phyloP scores from a whole-genome alignment of 2,113 vertebrate genomes.

The Arothron firmamentum region DNA sequence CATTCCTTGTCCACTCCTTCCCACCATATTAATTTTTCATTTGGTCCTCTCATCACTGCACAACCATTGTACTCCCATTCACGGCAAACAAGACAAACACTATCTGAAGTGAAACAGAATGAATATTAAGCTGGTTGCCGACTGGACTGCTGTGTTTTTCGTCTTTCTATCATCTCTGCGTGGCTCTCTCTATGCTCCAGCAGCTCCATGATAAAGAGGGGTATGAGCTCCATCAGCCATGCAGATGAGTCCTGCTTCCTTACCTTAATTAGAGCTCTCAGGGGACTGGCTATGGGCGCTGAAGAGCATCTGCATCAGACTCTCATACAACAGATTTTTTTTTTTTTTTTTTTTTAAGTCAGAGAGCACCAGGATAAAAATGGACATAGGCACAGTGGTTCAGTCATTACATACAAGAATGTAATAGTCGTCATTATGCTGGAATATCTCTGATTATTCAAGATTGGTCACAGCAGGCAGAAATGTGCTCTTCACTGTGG shows the following conservation, averaged over 20 bases:
- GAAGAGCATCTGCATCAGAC: conserved; percentile 44
- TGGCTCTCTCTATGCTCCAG: conserved; percentile 32
- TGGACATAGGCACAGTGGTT: conserved; percentile 22
- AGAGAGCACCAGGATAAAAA: conserved; percentile 33
- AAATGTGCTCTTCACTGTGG: conserved; percentile 28
- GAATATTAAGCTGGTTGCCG: conserved; percentile 53
- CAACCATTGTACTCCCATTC: conserved; percentile 42
- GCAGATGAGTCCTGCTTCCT: conserved; percentile 73
- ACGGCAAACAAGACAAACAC: conserved; percentile 44
- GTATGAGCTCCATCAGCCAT: conserved; percentile 65
- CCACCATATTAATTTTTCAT: conserved; percentile 41
- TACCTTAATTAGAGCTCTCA: conserved; percentile 75
- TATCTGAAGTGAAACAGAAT: conserved; percentile 58
- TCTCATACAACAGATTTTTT: conserved; percentile 38
- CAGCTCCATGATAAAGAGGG: conserved; percentile 36
- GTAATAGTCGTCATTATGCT: conserved; percentile 42
- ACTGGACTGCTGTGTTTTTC: conserved; percentile 19
- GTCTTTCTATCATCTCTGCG: conserved; percentile 25
- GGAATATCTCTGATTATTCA: conserved; percentile 39
- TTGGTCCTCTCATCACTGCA: conserved; percentile 37
- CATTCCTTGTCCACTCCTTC: conserved; percentile 29
- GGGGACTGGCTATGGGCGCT: conserved; percentile 56
- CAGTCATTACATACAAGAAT: conserved; percentile 16
- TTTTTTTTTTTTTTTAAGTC: conserved; percentile 37
- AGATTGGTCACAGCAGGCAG: conserved; percentile 32